Conservation (phyloP, 1,140 invertebrate species). For the Grapholita molesta region DNA sequence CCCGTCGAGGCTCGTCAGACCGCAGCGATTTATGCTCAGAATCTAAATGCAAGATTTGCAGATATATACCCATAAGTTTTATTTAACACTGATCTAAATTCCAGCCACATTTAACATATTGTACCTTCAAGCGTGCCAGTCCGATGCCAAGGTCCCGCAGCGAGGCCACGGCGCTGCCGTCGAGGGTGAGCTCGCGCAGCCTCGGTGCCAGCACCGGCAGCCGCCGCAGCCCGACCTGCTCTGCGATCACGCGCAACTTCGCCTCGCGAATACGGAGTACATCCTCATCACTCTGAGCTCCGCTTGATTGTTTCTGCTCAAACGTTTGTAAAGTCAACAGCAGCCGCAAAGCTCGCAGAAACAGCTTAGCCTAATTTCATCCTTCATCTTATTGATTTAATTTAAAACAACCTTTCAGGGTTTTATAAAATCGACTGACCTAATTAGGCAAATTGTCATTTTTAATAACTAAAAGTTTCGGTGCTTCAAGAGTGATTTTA, state of each 20-base stretch:
- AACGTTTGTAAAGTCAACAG: background rate
- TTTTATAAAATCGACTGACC: too few relatives aligned
- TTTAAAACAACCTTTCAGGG: too few relatives aligned
- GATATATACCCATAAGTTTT: too few relatives aligned
- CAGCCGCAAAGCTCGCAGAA: too few relatives aligned
- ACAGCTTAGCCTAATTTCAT: too few relatives aligned
- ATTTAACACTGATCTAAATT: too few relatives aligned
- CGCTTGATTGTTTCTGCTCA: constrained; percentile 72
- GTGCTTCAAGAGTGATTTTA: too few relatives aligned
- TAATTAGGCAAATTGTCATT: too few relatives aligned
- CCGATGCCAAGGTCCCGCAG: constrained; percentile 83
- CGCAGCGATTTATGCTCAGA: constrained; percentile 82
- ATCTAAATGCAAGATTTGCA: constrained; percentile 70
- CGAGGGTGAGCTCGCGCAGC: constrained; percentile 79
- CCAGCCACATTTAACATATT: background rate
- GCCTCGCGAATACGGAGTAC: constrained; percentile 79
- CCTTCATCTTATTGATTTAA: too few relatives aligned
- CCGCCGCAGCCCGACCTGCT: constrained; percentile 80
- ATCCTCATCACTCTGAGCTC: constrained; percentile 74
- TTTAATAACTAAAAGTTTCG: too few relatives aligned
- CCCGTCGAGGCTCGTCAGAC: constrained; percentile 81
- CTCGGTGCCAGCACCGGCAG: constrained; percentile 80
- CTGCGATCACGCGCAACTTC: constrained; percentile 80
- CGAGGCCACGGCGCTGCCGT: constrained; percentile 81
- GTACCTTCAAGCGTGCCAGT: constrained; percentile 77